phyloP scores from a whole-genome alignment of 2,113 vertebrate genomes.

The Ciconia maguari region DNA sequence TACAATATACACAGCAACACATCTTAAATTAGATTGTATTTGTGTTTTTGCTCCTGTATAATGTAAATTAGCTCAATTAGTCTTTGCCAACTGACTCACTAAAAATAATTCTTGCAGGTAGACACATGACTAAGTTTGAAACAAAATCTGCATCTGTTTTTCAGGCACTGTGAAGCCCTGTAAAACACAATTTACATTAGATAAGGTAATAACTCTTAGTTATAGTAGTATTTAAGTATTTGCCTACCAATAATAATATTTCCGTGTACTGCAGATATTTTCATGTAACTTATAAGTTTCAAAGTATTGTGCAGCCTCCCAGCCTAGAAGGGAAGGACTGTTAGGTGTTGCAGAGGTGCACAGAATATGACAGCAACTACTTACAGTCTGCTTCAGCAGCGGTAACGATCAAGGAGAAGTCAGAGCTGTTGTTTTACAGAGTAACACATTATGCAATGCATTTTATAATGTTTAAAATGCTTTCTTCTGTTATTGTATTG shows the following conservation, averaged over 20 bases:
- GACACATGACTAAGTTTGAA: neutral
- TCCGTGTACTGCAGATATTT: neutral
- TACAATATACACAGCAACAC: neutral
- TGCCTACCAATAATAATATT: neutral
- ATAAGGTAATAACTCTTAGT: neutral
- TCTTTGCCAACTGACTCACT: slow-evolving; percentile 16
- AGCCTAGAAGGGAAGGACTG: neutral
- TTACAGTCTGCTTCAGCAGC: neutral
- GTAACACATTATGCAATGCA: neutral
- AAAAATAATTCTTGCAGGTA: slow-evolving; percentile 11
- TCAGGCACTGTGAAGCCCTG: neutral
- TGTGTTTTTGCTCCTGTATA: neutral
- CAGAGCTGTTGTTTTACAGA: neutral
- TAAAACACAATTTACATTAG: neutral
- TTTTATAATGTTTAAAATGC: neutral
- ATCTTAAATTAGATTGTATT: neutral
- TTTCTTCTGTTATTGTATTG: neutral
- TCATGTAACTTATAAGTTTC: neutral
- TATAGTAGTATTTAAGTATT: neutral
- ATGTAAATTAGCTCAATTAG: slow-evolving; percentile 4
- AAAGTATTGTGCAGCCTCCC: neutral
- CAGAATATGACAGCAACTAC: neutral
- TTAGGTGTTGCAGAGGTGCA: neutral
- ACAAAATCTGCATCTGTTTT: neutral
- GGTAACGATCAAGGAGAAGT: neutral